Conservation (phyloP, 2,888 invertebrate genomes). For the Patella pellucida region DNA sequence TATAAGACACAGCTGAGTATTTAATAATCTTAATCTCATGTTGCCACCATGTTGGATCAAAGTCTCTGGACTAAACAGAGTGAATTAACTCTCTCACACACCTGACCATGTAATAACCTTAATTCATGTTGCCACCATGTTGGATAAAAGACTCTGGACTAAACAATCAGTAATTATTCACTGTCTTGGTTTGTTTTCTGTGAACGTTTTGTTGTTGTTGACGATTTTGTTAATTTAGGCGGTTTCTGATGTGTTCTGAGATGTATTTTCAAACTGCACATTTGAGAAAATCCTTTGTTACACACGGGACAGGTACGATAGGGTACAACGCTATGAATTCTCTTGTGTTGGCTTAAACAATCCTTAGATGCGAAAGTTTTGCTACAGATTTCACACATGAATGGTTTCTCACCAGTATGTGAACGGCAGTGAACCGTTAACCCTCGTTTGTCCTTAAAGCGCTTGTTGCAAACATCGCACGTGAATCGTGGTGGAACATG, state of each 20-base stretch:
- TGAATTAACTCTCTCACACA: too few species aligned
- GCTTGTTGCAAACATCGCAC: background rate
- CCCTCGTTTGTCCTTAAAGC: background rate
- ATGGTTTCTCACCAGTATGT: constrained; percentile 3
- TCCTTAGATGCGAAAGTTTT: background rate
- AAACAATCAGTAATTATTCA: too few species aligned
- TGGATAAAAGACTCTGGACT: too few species aligned
- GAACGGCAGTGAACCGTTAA: background rate
- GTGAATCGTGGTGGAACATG: background rate
- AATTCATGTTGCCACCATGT: too few species aligned
- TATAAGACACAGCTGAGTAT: too few species aligned
- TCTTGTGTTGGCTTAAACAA: background rate
- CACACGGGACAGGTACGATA: background rate
- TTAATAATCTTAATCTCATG: too few species aligned
- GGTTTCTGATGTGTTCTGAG: background rate
- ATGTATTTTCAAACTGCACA: background rate
- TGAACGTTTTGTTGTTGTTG: too few species aligned
- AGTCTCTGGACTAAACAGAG: too few species aligned
- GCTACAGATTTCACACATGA: background rate
- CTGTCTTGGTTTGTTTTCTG: too few species aligned
- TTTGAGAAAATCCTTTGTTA: background rate
- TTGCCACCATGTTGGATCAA: too few species aligned
- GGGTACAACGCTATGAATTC: background rate
- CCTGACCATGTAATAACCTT: too few species aligned
- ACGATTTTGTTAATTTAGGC: too few species aligned